Percentiles rank a stretch among this genome's conserved stretches.
phyloP scores from a whole-genome alignment of 1,140 invertebrate species.

The Cheumatopsyche charites region DNA sequence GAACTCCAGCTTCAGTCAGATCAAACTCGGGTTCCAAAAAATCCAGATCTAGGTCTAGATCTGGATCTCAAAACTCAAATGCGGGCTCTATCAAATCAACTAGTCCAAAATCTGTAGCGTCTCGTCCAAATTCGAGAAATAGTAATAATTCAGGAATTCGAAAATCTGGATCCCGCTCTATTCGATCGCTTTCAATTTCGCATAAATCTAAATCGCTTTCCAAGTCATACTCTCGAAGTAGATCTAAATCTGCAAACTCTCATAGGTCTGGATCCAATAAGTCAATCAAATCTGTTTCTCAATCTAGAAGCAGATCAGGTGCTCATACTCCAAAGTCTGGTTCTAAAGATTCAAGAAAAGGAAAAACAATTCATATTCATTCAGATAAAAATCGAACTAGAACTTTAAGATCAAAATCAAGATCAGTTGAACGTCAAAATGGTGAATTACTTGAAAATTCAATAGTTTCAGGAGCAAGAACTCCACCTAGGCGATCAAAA shows the following conservation, averaged over 20 bases:
- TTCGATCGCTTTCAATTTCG: slow-evolving; percentile 47
- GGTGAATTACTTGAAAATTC: background rate
- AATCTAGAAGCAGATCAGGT: slow-evolving; percentile 37
- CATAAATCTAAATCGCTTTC: slow-evolving; percentile 45
- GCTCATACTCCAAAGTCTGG: background rate
- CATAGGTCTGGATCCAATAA: slow-evolving; percentile 49
- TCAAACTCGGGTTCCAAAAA: slow-evolving; percentile 55
- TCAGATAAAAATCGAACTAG: slow-evolving; percentile 43
- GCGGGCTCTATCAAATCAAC: slow-evolving; percentile 48
- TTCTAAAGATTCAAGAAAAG: background rate
- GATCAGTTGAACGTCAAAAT: slow-evolving; percentile 38
- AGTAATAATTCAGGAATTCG: background rate
- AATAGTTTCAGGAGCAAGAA: background rate
- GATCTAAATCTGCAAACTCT: slow-evolving; percentile 48
- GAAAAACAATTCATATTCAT: background rate
- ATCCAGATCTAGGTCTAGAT: slow-evolving; percentile 56
- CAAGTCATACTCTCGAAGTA: slow-evolving; percentile 48
- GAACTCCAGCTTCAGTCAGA: slow-evolving; percentile 34
- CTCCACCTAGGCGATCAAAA: slow-evolving; percentile 19
- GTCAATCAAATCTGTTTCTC: slow-evolving; percentile 40
- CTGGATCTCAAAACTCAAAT: slow-evolving; percentile 50
- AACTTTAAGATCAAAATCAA: slow-evolving; percentile 44
- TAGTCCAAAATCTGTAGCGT: slow-evolving; percentile 50
- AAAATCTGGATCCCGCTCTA: slow-evolving; percentile 50
- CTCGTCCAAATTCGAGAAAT: slow-evolving; percentile 46